phyloP scores from a whole-genome alignment of 2,113 vertebrate species.

The Perognathus longimembris region DNA sequence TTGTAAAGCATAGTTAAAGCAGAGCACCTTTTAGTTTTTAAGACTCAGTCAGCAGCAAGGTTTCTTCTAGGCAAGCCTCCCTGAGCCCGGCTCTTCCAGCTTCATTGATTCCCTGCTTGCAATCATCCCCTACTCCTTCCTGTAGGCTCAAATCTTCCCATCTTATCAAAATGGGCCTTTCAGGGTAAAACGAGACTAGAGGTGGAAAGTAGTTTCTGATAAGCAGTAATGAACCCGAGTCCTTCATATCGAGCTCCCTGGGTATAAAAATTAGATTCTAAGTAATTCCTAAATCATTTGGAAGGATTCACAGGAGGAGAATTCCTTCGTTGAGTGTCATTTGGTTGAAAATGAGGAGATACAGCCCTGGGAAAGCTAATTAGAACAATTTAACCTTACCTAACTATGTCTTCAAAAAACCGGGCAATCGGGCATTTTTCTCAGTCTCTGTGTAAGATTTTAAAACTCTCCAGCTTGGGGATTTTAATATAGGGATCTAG shows the following conservation, averaged over 20 bases:
- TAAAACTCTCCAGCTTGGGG: neutral
- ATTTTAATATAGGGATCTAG: slow-evolving; percentile 51
- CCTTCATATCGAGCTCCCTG: slow-evolving; percentile 13
- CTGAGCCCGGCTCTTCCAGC: neutral
- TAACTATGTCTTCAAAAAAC: slow-evolving; percentile 28
- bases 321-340: slow-evolving; percentile 36
- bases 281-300: slow-evolving; percentile 72
- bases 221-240: slow-evolving; percentile 58
- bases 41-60: slow-evolving; percentile 32
- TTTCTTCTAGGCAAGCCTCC: slow-evolving; percentile 47
- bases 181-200: slow-evolving; percentile 40
- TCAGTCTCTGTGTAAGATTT: slow-evolving; percentile 46
- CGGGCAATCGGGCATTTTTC: slow-evolving; percentile 30
- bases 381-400: slow-evolving; percentile 53
- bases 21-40: slow-evolving; percentile 17
- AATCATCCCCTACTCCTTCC: neutral
- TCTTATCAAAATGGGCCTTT: slow-evolving; percentile 69
- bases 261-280: slow-evolving; percentile 63
- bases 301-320: slow-evolving; percentile 38
- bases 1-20: neutral
- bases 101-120: slow-evolving; percentile 44
- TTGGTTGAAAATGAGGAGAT: slow-evolving; percentile 52
- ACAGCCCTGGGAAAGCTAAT: slow-evolving; percentile 37
- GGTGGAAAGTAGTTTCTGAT: slow-evolving; percentile 73
- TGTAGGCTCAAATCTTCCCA: slow-evolving; percentile 19